Conservation (phyloP, 2,113 vertebrate species). For the Sterrhoptilus dennistouni region DNA sequence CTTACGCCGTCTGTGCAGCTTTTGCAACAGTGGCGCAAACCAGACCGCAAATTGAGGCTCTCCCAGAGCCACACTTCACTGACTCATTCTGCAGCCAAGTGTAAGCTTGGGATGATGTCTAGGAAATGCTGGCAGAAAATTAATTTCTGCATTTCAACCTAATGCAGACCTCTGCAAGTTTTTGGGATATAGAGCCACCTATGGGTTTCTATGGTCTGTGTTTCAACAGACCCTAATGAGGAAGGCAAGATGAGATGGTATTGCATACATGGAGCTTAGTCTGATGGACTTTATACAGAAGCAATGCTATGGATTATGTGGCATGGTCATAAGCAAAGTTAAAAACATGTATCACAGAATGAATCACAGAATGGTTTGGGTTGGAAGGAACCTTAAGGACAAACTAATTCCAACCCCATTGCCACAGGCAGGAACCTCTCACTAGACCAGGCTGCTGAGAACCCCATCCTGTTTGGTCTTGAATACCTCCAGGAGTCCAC, state of each 20-base stretch:
- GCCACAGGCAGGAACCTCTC: not conserved
- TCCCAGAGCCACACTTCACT: not conserved
- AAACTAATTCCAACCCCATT: not conserved
- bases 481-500: not conserved
- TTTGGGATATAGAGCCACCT: not conserved
- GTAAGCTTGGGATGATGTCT: not conserved
- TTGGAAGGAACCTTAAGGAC: not conserved
- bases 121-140: not conserved
- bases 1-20: not conserved
- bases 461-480: not conserved
- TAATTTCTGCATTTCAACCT: not conserved
- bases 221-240: not conserved
- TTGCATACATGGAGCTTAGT: not conserved
- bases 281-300: not conserved
- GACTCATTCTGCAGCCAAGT: not conserved
- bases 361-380: not conserved
- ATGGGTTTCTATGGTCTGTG: not conserved
- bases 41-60: not conserved
- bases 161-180: not conserved
- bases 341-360: not conserved
- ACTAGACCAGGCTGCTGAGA: not conserved
- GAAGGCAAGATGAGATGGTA: not conserved
- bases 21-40: not conserved
- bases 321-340: not conserved
- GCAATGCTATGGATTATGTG: not conserved